Base-by-base conservation (phyloP, 2,113 vertebrate species). In the Daboia siamensis region DNA sequence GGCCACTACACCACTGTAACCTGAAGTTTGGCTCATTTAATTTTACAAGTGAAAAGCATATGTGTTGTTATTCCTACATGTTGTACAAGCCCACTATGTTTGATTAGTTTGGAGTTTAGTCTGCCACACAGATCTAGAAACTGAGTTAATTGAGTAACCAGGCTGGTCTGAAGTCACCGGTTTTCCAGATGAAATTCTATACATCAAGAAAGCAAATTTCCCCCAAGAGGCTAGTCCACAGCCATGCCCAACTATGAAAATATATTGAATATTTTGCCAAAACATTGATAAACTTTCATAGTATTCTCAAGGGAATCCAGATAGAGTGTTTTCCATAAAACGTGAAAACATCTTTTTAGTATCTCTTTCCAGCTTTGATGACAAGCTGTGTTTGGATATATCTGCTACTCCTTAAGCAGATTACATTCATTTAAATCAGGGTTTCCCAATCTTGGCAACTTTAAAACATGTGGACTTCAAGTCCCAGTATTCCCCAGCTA, bases 1-100 rank as follows among this genome's bases (percentile, higher is more conserved):
- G 10, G 26, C 59, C 26, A 64, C 10, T 26, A 29, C 26, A 29
- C 59, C 3, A 29, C 90, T 10, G 11, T 4, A n/a, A 93, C 94
- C 95, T 57, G 90, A 94, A 86, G 91, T 92, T 93, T 84, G 94
- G 56, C 86, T 95, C 94, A 89, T 33, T 3, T 96, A 61, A 94
- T 92, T 44, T 95, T 93, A 57, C 96, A 91, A 39, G n/a, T 51
- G 94, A 97, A 97, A 91, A 90, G 13, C 89, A 8, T 87, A 92
- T 1, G 90, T 94, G 96, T 96, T 46, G 80, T 95, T 95, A 96
- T 15, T 39, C 29, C 89, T 48, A 93, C 92, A 5, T 33, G 69
- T 33, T 74, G 13, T 74, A 39, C 15, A 74, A 74, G 64, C 29
- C 29, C 29, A 69, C 13, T 33, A 69, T 74, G 13, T 74, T 74